Conservation (phyloP, 2,113 vertebrate genomes). For the Actenoides lindsayi region DNA sequence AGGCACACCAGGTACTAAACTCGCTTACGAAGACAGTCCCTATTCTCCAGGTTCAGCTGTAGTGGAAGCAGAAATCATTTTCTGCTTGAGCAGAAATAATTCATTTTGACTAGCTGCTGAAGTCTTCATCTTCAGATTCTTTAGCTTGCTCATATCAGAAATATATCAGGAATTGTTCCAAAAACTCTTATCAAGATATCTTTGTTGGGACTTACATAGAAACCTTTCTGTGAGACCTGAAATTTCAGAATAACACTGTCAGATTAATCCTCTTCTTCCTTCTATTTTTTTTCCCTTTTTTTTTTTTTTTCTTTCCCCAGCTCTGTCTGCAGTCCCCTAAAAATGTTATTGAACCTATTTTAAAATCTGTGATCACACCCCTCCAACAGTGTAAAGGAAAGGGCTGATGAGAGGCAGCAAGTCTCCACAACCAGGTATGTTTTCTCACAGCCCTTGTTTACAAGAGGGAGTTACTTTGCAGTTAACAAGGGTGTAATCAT, state of each 20-base stretch:
- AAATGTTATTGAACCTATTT: background rate
- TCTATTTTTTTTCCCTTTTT: too few species aligned
- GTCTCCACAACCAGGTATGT: background rate
- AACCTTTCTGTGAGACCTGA: background rate
- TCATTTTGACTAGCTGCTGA: background rate
- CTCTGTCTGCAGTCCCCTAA: background rate
- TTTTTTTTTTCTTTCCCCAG: too few species aligned
- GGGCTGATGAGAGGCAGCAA: background rate
- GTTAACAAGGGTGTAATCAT: background rate
- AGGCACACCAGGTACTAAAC: background rate
- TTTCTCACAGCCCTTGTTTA: background rate
- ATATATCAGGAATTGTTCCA: rapidly evolving
- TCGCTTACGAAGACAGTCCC: background rate
- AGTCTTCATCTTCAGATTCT: background rate
- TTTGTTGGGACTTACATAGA: background rate
- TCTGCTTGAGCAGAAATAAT: background rate
- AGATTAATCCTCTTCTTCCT: background rate
- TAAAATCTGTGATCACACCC: background rate
- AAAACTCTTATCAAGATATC: background rate
- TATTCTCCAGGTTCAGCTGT: background rate
- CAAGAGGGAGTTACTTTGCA: background rate
- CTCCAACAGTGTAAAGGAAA: background rate
- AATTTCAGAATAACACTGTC: background rate
- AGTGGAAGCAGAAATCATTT: background rate
- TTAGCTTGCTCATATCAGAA: background rate